phyloP scores from a whole-genome alignment of 2,113 vertebrate genomes.

The Osmerus mordax region DNA sequence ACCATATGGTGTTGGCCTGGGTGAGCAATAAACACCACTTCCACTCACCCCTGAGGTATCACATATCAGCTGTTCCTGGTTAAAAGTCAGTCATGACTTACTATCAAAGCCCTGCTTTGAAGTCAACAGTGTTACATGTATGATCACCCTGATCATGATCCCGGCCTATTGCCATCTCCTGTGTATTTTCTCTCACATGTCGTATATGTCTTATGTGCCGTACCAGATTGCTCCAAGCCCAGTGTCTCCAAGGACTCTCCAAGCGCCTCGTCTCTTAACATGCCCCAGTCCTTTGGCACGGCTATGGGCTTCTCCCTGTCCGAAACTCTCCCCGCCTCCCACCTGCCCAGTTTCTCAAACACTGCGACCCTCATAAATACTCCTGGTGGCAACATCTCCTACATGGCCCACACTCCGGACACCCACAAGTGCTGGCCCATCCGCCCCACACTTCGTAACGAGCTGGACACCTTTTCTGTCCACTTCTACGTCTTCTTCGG shows the following conservation, averaged over 20 bases:
- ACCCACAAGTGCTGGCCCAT: constrained; percentile 86
- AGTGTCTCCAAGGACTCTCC: constrained; percentile 73
- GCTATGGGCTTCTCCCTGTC: constrained; percentile 75
- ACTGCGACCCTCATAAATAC: constrained; percentile 33
- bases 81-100: too few relatives aligned
- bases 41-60: too few relatives aligned
- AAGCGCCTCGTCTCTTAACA: constrained; percentile 81
- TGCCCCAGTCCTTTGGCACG: constrained; percentile 92
- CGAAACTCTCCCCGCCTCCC: constrained; percentile 67
- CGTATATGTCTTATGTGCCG: constrained; percentile 14
- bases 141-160: too few relatives aligned
- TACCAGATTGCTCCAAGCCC: constrained; percentile 86
- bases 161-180: too few relatives aligned
- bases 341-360: constrained; percentile 50
- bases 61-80: too few relatives aligned
- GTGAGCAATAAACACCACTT: too few relatives aligned
- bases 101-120: too few relatives aligned
- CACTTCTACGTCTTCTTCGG: constrained; percentile 99
- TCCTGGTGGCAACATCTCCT: constrained; percentile 63
- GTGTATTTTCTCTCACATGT: constrained; percentile 24
- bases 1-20: too few relatives aligned
- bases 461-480: constrained; percentile 96
- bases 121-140: too few relatives aligned
- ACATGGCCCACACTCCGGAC: constrained; percentile 58
- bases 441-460: constrained; percentile 91